phyloP scores from a whole-genome alignment of 2,797 vertebrate genomes.

The Nyctalus aviator region DNA sequence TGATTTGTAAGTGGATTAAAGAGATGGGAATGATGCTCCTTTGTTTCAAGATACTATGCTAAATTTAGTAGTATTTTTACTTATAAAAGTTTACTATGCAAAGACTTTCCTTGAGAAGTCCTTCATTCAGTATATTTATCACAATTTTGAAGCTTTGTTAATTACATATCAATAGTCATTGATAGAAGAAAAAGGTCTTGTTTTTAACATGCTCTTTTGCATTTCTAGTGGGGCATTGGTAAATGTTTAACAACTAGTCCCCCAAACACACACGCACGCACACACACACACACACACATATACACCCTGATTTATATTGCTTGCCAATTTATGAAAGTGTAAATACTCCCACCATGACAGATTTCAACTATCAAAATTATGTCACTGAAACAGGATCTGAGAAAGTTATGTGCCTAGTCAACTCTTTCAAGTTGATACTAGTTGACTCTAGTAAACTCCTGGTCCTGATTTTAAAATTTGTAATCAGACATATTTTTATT shows the following conservation, averaged over 20 bases:
- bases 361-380: slow-evolving; percentile 53
- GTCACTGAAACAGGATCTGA: not conserved
- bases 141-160: not conserved
- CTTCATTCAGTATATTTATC: not conserved
- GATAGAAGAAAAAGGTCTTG: not conserved
- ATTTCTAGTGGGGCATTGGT: not conserved
- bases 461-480: slow-evolving; percentile 50
- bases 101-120: not conserved
- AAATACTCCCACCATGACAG: slow-evolving; percentile 37
- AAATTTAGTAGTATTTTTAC: not conserved
- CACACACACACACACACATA: not conserved
- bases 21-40: not conserved
- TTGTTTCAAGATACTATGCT: not conserved
- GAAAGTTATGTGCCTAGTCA: not conserved
- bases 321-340: slow-evolving; percentile 36
- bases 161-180: not conserved
- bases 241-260: slow-evolving; percentile 34
- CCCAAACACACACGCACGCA: not conserved
- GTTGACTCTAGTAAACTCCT: not conserved
- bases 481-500: not conserved
- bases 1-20: not conserved
- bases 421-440: not conserved
- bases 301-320: not conserved
- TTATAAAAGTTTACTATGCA: not conserved
- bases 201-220: not conserved